Base-by-base conservation (phyloP, 2,888 invertebrate species). In the Lasioglossum marginatum region DNA sequence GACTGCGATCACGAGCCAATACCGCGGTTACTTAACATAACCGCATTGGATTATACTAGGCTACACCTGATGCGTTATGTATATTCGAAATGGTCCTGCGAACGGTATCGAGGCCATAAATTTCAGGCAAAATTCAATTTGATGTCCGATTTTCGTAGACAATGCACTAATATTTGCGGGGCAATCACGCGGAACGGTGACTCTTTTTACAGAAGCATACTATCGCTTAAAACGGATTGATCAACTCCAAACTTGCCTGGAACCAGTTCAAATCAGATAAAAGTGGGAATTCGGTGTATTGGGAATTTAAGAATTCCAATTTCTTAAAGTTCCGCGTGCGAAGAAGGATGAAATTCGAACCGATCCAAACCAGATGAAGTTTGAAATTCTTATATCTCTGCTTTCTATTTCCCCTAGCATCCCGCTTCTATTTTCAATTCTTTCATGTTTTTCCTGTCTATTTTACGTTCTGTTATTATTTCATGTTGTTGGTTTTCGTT, bases 21-120 rank as follows among this genome's bases (percentile, higher is more conserved):
- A 48, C 48, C 48, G 73, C 34, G 73, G 73, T 73, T 73, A 52
- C 73, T 73, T 73, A 73, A 73, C 48, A 48, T 73, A 73, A 73
- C 73, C 73, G 31, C 73, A 14, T 31, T 48, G 73, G 73, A 23
- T 73, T 31, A 34, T 73, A 72, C 34, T 0, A n/a, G 19, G 48
- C 45, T 73, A 48, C 73, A 48, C 48, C 73, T 34, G 34, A 48
- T 43, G 48, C 73, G 48, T 73, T 73, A 48, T 72, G 45, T 45
- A 45, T 45, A 72, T 45, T 72, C 72, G 45, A 27, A 43, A n/a
- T 19, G 27, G 43, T 16, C 40, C 40, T 4, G 27, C 31, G 16
- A 31, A 72, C 31, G 45, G 31, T 45, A 45, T 72, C 37, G 70
- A 8, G n/a, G 10, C n/a, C 40, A 40, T 70, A 70, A 37, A n/a